phyloP scores from a whole-genome alignment of 2,113 vertebrate species.

The Oriolus oriolus region DNA sequence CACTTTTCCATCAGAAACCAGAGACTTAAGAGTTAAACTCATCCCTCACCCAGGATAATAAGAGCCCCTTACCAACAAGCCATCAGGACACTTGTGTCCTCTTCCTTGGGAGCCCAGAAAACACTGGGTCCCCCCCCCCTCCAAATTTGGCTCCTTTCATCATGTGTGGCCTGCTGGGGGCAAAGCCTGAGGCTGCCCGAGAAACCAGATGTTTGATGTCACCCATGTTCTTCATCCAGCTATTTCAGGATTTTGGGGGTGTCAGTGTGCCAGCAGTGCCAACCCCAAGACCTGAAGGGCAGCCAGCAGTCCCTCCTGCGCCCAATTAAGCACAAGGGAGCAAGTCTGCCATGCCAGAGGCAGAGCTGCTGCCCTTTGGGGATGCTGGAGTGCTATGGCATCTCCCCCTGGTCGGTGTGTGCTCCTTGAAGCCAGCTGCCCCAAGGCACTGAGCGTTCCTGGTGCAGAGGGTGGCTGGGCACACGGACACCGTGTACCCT shows the following conservation, averaged over 20 bases:
- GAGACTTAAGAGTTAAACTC: neutral
- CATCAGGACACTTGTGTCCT: neutral
- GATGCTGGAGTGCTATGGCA: neutral
- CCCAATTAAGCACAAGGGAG: neutral
- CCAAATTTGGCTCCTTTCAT: neutral
- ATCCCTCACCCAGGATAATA: neutral
- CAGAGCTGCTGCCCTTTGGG: neutral
- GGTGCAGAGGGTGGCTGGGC: neutral
- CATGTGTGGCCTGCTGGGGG: neutral
- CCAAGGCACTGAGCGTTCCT: neutral
- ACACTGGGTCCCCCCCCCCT: fast-evolving
- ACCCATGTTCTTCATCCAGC: neutral
- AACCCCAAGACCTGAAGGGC: neutral
- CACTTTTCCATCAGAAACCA: neutral
- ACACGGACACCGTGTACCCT: neutral
- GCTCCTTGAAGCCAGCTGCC: fast-evolving
- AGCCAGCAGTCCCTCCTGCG: neutral
- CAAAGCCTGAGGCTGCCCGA: neutral
- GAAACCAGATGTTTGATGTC: neutral
- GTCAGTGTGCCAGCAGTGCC: neutral
- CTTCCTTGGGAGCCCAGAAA: neutral
- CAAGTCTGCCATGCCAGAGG: neutral
- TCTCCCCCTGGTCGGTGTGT: neutral
- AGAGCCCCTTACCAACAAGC: neutral
- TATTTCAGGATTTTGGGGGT: neutral